Evolutionary conservation across 2,113 vertebrate species (phyloP), one percentile per base, ranked within the genome.

Genomic region (Antidorcas marsupialis): DNA sequence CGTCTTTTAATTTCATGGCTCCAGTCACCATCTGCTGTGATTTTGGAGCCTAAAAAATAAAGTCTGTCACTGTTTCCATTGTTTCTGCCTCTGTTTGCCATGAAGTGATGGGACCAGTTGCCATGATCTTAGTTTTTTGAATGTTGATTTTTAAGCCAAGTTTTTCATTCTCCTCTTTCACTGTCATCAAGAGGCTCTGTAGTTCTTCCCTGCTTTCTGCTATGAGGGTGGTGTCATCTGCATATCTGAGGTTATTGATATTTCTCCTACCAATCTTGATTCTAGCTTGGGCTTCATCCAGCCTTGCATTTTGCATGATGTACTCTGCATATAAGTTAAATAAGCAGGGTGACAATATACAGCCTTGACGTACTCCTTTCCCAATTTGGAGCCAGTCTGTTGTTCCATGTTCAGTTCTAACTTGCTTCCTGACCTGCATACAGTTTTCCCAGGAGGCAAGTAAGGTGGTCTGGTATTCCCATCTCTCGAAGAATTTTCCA

Each of bases 241-340:
- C 8, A 11, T 36, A 11, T 71, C 64, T 71, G n/a, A 71, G n/a
- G 4, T 71, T 71, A 36, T 11, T 71, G 9, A 36, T 36, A 71
- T 36, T 36, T 71, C 64, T 67, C 33, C 64, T 0, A 2, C 8
- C 8, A 67, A 67, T 67, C 33, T 71, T 71, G 17, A 71, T 71
- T 71, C 64, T 17, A 71, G 9, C n/a, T 36, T 36, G 64, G 19
- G n/a, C n/a, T 71, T 23, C n/a, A 23, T 23, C 19, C 19, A 39
- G 19, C 5, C 10, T 6, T 1, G n/a, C 19, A 3, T 39, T 71
- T 39, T 5, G 0, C n/a, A 71, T 39, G n/a, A 39, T 71, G 10
- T 39, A 71, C 67, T 23, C 67, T 39, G 10, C 19, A 71, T 36
- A 71, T 3, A 39, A 23, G 19, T 71, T 36, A 71, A 71, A 39